Percentiles rank a stretch among this genome's conserved stretches.
These are phyloP conservation scores for Phalangium opilio DNA, from an alignment of 2,888 invertebrate genomes.

Conservation along the genomic window DNA sequence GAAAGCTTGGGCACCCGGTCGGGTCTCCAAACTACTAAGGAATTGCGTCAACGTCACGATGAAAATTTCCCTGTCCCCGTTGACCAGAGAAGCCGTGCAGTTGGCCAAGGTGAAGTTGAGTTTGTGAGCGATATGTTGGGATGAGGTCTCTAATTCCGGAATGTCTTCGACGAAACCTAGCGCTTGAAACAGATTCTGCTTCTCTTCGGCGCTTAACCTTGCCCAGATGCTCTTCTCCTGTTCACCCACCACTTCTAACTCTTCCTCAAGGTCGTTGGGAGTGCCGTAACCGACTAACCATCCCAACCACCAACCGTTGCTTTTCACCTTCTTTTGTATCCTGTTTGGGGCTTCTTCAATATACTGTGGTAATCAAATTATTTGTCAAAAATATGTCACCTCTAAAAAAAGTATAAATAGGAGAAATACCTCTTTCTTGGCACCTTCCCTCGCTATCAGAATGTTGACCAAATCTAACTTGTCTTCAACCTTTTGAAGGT, in stretches of 20 bases:
- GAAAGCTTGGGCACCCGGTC: constrained; percentile 49
- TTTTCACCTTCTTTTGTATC: constrained; percentile 19
- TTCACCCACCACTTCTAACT: constrained; percentile 40
- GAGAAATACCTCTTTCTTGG: constrained; percentile 49
- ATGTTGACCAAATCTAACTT: constrained; percentile 54
- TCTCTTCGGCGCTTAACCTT: constrained; percentile 47
- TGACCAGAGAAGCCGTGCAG: constrained; percentile 49
- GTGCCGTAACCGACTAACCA: constrained; percentile 6
- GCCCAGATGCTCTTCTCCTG: constrained; percentile 42
- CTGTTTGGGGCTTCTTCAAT: constrained; percentile 24
- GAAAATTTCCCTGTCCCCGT: constrained; percentile 50
- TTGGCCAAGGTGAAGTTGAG: constrained; percentile 55
- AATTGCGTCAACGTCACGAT: constrained; percentile 57
- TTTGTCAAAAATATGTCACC: background rate
- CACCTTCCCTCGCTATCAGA: constrained; percentile 60
- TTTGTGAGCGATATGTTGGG: constrained; percentile 39
- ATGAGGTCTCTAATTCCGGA: constrained; percentile 21
- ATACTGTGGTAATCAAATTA: constrained; percentile 20
- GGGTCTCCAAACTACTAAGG: constrained; percentile 48
- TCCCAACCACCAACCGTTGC: constrained; percentile 10
- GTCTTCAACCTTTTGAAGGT: constrained; percentile 59
- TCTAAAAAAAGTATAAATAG: background rate
- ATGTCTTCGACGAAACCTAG: constrained; percentile 43
- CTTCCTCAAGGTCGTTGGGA: constrained; percentile 18
- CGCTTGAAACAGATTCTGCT: constrained; percentile 43